Evolutionary conservation across 2,888 invertebrate species (phyloP).

Genomic region (Phaonia tiefii): DNA sequence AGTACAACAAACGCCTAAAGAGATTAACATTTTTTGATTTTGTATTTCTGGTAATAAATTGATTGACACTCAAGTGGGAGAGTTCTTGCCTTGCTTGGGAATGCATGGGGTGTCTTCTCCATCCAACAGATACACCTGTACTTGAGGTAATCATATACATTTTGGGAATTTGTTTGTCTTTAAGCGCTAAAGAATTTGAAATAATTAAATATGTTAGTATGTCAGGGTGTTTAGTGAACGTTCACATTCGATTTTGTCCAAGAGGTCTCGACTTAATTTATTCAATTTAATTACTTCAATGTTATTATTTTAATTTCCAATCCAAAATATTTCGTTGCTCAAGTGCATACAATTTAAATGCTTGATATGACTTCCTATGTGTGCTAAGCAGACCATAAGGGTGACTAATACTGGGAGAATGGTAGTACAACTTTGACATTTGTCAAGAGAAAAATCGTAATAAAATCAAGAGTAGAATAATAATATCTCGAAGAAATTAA

Average conservation of each 20-base stretch:
- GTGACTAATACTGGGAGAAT: no score
- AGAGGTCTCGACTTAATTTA: conserved; percentile 27
- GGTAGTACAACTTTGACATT: no score
- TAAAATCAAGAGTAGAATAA: no score
- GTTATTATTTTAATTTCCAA: neutral
- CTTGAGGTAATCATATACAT: conserved; percentile 5
- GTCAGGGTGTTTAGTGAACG: conserved; percentile 43
- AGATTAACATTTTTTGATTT: neutral
- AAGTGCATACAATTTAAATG: conserved; percentile 14
- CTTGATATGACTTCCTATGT: no score
- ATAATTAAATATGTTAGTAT: conserved; percentile 46
- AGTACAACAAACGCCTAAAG: neutral
- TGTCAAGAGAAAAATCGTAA: no score
- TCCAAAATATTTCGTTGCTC: neutral
- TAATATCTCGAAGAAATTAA: no score
- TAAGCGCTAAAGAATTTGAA: conserved; percentile 27
- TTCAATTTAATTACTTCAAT: neutral
- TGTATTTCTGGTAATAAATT: neutral
- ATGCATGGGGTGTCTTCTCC: conserved; percentile 1
- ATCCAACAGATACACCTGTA: conserved; percentile 15
- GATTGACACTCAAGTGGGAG: neutral
- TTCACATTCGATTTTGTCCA: conserved; percentile 22
- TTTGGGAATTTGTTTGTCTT: conserved; percentile 11
- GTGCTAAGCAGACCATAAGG: no score
- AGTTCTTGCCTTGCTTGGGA: neutral